Evolutionary conservation across 2,888 invertebrate species (phyloP), one percentile per base, ranked within the genome.

Genomic region (Neria commutata): DNA sequence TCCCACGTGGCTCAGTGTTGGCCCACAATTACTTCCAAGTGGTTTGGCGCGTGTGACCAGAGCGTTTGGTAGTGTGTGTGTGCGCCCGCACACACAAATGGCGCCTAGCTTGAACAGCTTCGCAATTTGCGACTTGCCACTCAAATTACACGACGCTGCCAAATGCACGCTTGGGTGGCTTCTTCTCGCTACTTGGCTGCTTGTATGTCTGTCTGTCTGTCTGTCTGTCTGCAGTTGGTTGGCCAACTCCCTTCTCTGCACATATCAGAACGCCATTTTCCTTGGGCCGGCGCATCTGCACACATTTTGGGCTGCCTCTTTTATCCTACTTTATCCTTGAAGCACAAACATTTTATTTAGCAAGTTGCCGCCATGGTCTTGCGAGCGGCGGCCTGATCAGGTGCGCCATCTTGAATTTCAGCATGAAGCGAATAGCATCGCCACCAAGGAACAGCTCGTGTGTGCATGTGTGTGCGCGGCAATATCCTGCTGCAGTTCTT

Each of bases 1-100:
- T 76, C 77, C 75, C 74, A 75, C 77, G 75, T 77, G 74, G 73
- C 74, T 75, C 71, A 74, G 72, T 75, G 76, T 76, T 71, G 72
- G 67, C 72, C 74, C 73, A n/a, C 73, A 67, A 77, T 77, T 77
- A 76, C 67, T 72, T 72, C 69, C 74, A 68, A 68, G 68, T 67
- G 72, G 68, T 58, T 70, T 66, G 61, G 60, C 67, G 66, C 56
- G 58, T 60, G 64, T 46, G 62, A 37, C 51, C 47, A 42, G 14
- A 40, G 34, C 48, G 37, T 24, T 19, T 42, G 3, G 37, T n/a
- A 42, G 14, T 42, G n/a, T n/a, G n/a, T n/a, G n/a, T n/a, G n/a
- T n/a, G n/a, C n/a, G n/a, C n/a, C n/a, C n/a, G n/a, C n/a, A n/a
- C n/a, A n/a, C n/a, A n/a, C n/a, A n/a, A n/a, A 42, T 42, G 42